Base-by-base conservation (phyloP, 2,888 invertebrate genomes). In the Eucriotettix oculatus region DNA sequence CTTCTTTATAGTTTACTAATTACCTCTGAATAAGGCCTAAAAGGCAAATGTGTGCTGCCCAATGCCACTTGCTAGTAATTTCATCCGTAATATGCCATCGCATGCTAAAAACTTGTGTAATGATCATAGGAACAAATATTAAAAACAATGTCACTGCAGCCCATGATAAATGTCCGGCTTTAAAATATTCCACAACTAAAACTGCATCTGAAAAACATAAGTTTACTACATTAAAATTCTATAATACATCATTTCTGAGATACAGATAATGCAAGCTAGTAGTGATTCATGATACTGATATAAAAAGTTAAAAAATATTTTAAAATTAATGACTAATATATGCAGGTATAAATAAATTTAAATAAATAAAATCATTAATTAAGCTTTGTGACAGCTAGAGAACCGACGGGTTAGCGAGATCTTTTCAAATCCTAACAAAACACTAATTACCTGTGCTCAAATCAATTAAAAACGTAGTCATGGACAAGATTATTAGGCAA, bases 21-120 rank as follows among this genome's bases (percentile, higher is more conserved):
- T 73, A 81, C 81, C 82, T 79, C 71, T 81, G 78, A 61, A 81
- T 68, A 65, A 81, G 72, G 62, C 81, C 81, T 64, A 79, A 73
- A 42, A 81, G 74, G 65, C 74, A 75, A 57, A 76, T 69, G 69
- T 82, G 81, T 59, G 76, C 75, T 53, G 80, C 71, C 79, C 80
- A 81, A 67, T 78, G 76, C 62, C 74, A 74, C 54, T 73, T 66
- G 67, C 71, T 74, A 54, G 75, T 70, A 66, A 74, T 71, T 67
- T 79, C 78, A 66, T 74, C 78, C 57, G 75, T 68, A 59, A 71
- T 69, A 68, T 78, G 76, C 82, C 81, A 82, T 69, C 80, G 73
- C 67, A 81, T 70, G 60, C 81, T 82, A 71, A 83, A 79, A 66
- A 79, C 71, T 68, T 82, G 81, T 52, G 80, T 77, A 63, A 82